These are phyloP conservation scores for Dendrophyllia cribrosa DNA, from an alignment of 64 coral and sea anemone species.

Conservation along the genomic window DNA sequence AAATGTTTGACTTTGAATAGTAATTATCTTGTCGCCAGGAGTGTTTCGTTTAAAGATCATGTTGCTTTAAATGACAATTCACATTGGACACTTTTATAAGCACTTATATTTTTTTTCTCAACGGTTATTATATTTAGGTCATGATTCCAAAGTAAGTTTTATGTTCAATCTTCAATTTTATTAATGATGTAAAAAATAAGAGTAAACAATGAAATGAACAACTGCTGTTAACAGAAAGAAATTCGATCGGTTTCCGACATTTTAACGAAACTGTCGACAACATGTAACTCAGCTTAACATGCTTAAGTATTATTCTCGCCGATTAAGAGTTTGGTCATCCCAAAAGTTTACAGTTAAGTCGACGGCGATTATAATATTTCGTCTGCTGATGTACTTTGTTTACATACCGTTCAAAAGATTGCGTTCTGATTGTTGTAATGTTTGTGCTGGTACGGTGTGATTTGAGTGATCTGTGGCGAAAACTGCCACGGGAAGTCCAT, in stretches of 20 bases:
- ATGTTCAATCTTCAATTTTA: neutral
- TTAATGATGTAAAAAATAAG: conserved; percentile 4
- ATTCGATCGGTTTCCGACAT: neutral
- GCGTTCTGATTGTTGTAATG: neutral
- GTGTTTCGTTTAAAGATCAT: neutral
- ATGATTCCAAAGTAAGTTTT: conserved; percentile 5
- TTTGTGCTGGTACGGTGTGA: neutral
- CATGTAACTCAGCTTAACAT: neutral
- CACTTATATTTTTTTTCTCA: neutral
- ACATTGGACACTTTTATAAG: neutral
- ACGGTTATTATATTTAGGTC: neutral
- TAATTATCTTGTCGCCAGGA: neutral
- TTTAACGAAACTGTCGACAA: conserved; percentile 31
- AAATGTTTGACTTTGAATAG: neutral
- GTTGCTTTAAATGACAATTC: neutral
- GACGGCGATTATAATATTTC: no score
- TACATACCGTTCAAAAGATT: neutral
- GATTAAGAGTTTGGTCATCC: no score
- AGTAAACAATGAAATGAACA: conserved; percentile 9
- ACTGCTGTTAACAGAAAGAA: neutral
- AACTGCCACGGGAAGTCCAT: neutral
- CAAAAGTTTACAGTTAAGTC: no score
- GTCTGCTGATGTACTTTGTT: no score
- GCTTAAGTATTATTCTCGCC: neutral
- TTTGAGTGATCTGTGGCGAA: neutral